Conservation (phyloP, 2,113 vertebrate genomes). For the Triplophysa tibetana region DNA sequence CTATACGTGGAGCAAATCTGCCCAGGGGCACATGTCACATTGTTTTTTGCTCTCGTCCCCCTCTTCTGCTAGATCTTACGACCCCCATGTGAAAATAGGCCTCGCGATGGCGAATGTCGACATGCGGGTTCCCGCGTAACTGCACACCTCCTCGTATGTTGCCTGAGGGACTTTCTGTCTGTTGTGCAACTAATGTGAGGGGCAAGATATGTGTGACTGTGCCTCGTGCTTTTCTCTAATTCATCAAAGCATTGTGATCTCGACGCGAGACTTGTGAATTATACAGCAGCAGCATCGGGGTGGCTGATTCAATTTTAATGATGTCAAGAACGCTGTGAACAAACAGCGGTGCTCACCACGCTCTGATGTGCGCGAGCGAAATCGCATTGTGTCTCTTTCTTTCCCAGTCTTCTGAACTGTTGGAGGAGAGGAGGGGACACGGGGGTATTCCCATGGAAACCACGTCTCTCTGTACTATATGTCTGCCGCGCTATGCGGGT, state of each 20-base stretch:
- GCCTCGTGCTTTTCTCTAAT: constrained; percentile 27
- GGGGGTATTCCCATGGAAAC: constrained; percentile 56
- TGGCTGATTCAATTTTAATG: constrained; percentile 51
- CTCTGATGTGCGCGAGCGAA: constrained; percentile 27
- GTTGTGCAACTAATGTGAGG: neutral
- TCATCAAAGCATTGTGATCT: constrained; percentile 37
- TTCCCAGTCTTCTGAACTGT: constrained; percentile 21
- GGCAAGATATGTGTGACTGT: constrained; percentile 5
- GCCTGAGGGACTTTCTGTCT: constrained; percentile 9
- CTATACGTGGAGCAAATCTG: constrained; percentile 4
- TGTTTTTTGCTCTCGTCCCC: neutral
- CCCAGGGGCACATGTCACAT: constrained; percentile 4
- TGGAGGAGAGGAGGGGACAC: constrained; percentile 41
- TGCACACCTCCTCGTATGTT: constrained; percentile 23
- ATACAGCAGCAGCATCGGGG: constrained; percentile 22
- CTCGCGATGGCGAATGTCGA: constrained; percentile 10
- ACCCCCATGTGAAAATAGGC: neutral
- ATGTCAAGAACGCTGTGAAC: constrained; percentile 35
- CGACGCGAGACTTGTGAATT: constrained; percentile 46
- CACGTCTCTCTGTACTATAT: constrained; percentile 17
- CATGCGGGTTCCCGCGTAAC: neutral
- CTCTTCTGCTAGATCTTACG: neutral
- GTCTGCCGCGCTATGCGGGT: constrained; percentile 13
- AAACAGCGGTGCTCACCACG: constrained; percentile 27
- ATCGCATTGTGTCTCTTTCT: constrained; percentile 1